phyloP scores from a whole-genome alignment of 2,113 vertebrate genomes.

The Rafetus swinhoei region DNA sequence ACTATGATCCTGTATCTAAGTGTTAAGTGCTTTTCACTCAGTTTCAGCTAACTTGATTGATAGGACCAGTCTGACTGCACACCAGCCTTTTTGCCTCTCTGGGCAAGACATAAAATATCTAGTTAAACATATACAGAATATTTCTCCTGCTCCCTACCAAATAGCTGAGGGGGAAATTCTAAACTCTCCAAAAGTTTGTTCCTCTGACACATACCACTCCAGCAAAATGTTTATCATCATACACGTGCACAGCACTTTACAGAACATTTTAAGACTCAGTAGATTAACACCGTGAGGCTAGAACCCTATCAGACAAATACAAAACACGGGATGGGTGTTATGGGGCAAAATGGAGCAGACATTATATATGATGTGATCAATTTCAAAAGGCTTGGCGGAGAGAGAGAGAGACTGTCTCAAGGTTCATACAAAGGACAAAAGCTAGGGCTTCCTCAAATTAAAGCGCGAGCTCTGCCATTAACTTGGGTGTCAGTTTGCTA shows the following conservation, averaged over 20 bases:
- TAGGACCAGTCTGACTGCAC: background rate
- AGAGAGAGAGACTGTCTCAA: background rate
- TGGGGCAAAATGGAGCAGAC: background rate
- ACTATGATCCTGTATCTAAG: background rate
- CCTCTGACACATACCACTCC: background rate
- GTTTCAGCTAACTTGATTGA: fast-evolving
- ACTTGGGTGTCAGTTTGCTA: slow-evolving; percentile 6
- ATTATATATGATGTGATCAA: fast-evolving
- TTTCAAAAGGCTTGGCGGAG: background rate
- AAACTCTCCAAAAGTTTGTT: fast-evolving
- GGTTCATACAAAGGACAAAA: fast-evolving
- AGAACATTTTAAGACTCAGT: background rate
- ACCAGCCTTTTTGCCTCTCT: background rate
- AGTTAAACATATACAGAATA: background rate
- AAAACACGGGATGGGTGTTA: background rate
- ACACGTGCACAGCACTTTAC: background rate
- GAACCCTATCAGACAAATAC: background rate
- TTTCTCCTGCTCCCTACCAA: background rate
- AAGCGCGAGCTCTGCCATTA: background rate
- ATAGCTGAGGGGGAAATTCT: background rate
- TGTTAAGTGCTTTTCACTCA: background rate
- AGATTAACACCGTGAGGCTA: background rate
- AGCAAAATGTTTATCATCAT: background rate
- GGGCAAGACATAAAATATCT: background rate
- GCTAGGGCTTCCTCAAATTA: background rate